Evolutionary conservation across 2,888 invertebrate genomes (phyloP), one percentile per base, ranked within the genome.

Genomic region (Microctonus brassicae): DNA sequence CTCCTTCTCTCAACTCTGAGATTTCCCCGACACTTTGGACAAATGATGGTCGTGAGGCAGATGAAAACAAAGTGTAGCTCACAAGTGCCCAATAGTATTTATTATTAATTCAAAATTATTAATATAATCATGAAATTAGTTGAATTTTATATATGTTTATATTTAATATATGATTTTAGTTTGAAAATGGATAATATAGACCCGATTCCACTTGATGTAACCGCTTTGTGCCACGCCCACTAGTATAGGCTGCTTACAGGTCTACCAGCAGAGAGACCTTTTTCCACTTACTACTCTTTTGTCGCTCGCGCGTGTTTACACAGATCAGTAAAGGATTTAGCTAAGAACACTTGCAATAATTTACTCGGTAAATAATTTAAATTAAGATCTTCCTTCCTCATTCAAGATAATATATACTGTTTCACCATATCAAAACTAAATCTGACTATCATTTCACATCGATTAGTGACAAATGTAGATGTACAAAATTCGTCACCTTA

Each of bases 401-500:
- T 17, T 60, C 17, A 10, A 34, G 65, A 29, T 39, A 24, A 20
- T 42, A 36, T 26, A 20, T 17, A 13, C 9, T 17, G 29, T 33
- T 11, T 60, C 34, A 17, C 17, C 22, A 60, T 9, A 24, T 60
- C 47, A 52, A 26, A 17, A 26, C 11, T 24, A 39, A 67, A 72
- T 63, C 67, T 72, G n/a, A n/a, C 60, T 67, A 72, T 72, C 71
- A 72, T 63, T 57, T 67, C 47, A 53, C 63, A 47, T 6, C 17
- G 13, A 11, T n/a, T 57, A 10, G 11, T 55, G n/a, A 55, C 26
- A 26, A 55, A 24, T 55, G 26, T 13, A 55, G 13, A 13, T 29
- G 7, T 29, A 29, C 29, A 29, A 5, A 29, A 29, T 7, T 29
- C 29, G 29, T 29, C 7, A 29, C 7, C 29, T 7, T 29, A 29